phyloP scores from a whole-genome alignment of 2,888 invertebrate species.

The Tinea pellionella region DNA sequence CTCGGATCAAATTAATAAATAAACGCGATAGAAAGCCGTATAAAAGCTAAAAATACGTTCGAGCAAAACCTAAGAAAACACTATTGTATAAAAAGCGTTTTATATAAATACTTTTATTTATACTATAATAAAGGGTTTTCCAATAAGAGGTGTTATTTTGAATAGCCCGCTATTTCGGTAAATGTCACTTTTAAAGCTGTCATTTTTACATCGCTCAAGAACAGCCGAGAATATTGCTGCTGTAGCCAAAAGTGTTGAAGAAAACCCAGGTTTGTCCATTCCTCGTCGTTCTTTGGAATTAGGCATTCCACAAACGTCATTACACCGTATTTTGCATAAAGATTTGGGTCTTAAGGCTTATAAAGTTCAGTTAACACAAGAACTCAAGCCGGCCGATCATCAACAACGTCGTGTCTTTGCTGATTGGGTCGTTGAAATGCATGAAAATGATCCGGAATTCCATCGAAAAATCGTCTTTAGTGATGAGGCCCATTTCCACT shows the following conservation, averaged over 20 bases:
- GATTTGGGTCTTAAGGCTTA: conserved; percentile 18
- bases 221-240: conserved; percentile 16
- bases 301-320: conserved; percentile 19
- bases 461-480: conserved; percentile 15
- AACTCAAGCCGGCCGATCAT: conserved; percentile 19
- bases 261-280: conserved; percentile 18
- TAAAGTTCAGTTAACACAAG: conserved; percentile 20
- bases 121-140: too few species aligned
- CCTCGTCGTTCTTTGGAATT: conserved; percentile 16
- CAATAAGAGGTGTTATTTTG: too few species aligned
- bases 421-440: conserved; percentile 19
- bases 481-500: conserved; percentile 13
- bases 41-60: too few species aligned
- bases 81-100: too few species aligned
- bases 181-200: too few species aligned
- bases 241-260: conserved; percentile 16
- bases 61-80: too few species aligned
- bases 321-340: conserved; percentile 19
- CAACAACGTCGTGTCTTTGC: conserved; percentile 19
- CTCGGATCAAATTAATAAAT: too few species aligned
- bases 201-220: too few species aligned
- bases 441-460: conserved; percentile 18
- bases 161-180: too few species aligned
- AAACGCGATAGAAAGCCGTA: too few species aligned
- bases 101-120: too few species aligned